Conservation (phyloP, 1,140 invertebrate genomes). For the Drosophila nasuta region DNA sequence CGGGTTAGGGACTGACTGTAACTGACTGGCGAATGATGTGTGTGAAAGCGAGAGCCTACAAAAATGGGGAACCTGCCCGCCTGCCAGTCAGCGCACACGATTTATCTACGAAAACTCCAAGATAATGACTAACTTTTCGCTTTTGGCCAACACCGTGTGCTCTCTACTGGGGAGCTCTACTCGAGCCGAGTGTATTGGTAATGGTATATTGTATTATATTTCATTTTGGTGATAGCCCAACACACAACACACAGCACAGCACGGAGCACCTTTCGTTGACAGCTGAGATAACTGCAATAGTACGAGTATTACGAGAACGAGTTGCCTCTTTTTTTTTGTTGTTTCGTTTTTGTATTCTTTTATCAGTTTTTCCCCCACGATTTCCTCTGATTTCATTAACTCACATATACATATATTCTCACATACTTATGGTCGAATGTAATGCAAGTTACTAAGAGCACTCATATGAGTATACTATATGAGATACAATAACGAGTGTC, state of each 20-base stretch:
- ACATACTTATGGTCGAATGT: conserved; percentile 14
- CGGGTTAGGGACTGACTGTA: conserved; percentile 31
- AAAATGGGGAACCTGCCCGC: conserved; percentile 3
- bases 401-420: neutral
- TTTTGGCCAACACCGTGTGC: conserved; percentile 34
- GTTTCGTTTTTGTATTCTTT: conserved; percentile 10
- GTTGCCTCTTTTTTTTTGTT: conserved; percentile 4
- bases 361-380: conserved; percentile 34
- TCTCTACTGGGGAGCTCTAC: conserved; percentile 7
- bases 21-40: conserved; percentile 49
- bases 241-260: neutral
- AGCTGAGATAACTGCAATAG: conserved; percentile 61
- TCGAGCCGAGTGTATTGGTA: conserved; percentile 1
- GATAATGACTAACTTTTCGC: conserved; percentile 69
- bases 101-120: conserved; percentile 82
- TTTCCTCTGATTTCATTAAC: conserved; percentile 59
- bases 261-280: conserved; percentile 45
- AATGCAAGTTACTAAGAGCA: conserved; percentile 29
- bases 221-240: conserved; percentile 72
- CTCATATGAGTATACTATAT: neutral
- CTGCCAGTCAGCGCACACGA: conserved; percentile 42
- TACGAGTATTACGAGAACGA: conserved; percentile 46
- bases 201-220: conserved; percentile 75
- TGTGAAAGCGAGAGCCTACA: conserved; percentile 45
- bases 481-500: conserved; percentile 4